phyloP scores from a whole-genome alignment of 2,797 vertebrate species.

The Ctenopoma kingsleyae region DNA sequence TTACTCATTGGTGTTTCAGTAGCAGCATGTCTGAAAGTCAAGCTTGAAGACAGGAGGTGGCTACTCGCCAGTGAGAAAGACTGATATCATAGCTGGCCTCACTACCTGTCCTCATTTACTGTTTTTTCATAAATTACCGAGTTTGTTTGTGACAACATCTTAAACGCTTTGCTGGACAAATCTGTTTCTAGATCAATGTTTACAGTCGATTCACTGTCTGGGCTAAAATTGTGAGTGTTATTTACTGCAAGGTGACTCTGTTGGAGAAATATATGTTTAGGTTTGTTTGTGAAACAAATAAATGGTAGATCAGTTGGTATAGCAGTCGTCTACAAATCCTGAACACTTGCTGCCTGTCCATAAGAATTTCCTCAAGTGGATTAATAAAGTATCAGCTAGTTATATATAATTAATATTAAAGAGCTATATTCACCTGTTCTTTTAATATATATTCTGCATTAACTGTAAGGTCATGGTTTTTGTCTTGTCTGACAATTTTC shows the following conservation, averaged over 20 bases:
- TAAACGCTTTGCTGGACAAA: conserved; percentile 10
- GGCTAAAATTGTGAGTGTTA: conserved; percentile 1
- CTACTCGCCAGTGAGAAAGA: conserved; percentile 17
- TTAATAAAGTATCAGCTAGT: no score
- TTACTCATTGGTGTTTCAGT: conserved; percentile 1
- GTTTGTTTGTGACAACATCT: conserved; percentile 32
- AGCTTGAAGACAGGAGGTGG: neutral
- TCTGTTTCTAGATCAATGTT: conserved; percentile 22
- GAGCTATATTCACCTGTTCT: neutral
- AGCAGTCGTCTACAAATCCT: no score
- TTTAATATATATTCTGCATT: neutral
- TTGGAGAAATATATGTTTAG: neutral
- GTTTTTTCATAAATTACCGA: conserved; percentile 20
- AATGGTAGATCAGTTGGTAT: no score
- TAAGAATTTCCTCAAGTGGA: no score
- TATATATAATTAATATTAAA: neutral
- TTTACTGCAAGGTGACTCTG: neutral
- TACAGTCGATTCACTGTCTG: neutral
- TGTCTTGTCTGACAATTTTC: neutral
- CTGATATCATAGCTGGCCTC: conserved; percentile 7
- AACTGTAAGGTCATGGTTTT: neutral
- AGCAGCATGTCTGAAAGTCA: neutral
- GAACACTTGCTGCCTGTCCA: no score
- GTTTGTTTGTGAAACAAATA: neutral
- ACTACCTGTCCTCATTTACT: conserved; percentile 3